Conservation (phyloP, 2,797 vertebrate species). For the Acanthopagrus latus region DNA sequence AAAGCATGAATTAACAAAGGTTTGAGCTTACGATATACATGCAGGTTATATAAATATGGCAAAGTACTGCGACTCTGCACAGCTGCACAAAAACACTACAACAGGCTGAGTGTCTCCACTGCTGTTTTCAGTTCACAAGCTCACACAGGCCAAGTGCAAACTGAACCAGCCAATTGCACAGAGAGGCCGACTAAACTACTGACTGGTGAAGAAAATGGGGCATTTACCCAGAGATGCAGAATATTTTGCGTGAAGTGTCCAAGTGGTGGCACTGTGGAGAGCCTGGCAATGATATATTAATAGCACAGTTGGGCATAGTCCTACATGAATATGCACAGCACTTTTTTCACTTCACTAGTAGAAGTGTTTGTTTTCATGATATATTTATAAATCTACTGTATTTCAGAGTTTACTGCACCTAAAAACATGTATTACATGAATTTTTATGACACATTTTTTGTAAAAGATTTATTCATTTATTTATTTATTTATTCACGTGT, state of each 20-base stretch:
- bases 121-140: neutral
- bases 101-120: neutral
- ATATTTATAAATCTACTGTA: neutral
- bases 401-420: neutral
- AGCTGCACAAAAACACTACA: neutral
- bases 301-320: neutral
- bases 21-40: neutral
- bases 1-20: neutral
- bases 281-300: neutral
- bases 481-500: too few relatives aligned
- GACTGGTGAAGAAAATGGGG: slow-evolving; percentile 11
- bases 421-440: neutral
- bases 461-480: neutral
- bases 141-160: slow-evolving; percentile 9
- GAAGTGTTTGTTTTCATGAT: neutral
- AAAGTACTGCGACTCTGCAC: neutral
- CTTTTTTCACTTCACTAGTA: neutral
- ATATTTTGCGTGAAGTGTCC: neutral
- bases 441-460: neutral
- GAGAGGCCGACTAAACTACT: slow-evolving; percentile 1
- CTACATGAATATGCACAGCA: neutral
- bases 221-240: neutral
- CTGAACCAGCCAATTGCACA: neutral
- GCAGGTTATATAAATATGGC: neutral
- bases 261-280: neutral